Conservation (phyloP, 2,113 vertebrate species). For the Hippopotamus amphibius region DNA sequence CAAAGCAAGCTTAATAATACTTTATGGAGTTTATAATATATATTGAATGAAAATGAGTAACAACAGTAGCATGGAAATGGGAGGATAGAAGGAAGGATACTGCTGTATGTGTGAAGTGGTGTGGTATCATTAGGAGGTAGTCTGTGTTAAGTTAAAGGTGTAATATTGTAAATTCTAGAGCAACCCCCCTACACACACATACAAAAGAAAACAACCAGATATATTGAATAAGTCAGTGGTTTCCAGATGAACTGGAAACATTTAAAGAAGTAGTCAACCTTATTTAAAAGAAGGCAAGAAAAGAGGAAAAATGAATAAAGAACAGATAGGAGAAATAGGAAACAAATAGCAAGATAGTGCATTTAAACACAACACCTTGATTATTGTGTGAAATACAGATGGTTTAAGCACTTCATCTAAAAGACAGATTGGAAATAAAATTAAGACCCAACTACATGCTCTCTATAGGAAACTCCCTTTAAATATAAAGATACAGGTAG, state of each 20-base stretch:
- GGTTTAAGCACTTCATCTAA: neutral
- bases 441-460: neutral
- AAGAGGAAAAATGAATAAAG: neutral
- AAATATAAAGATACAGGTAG: neutral
- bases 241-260: neutral
- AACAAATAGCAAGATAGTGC: neutral
- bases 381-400: neutral
- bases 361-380: neutral
- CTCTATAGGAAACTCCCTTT: neutral
- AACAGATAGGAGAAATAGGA: neutral
- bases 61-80: fast-evolving
- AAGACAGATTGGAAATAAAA: neutral
- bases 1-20: neutral
- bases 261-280: neutral
- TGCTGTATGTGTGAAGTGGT: neutral
- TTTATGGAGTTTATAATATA: neutral
- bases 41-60: neutral
- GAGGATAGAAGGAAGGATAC: too few species aligned
- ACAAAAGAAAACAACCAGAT: neutral
- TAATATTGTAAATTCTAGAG: neutral
- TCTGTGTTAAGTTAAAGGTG: neutral
- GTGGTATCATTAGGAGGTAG: neutral
- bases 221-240: neutral
- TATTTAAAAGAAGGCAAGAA: neutral
- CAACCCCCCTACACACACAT: neutral